Evolutionary conservation across 2,797 vertebrate genomes (phyloP).

Genomic region (Geotrypetes seraphini): DNA sequence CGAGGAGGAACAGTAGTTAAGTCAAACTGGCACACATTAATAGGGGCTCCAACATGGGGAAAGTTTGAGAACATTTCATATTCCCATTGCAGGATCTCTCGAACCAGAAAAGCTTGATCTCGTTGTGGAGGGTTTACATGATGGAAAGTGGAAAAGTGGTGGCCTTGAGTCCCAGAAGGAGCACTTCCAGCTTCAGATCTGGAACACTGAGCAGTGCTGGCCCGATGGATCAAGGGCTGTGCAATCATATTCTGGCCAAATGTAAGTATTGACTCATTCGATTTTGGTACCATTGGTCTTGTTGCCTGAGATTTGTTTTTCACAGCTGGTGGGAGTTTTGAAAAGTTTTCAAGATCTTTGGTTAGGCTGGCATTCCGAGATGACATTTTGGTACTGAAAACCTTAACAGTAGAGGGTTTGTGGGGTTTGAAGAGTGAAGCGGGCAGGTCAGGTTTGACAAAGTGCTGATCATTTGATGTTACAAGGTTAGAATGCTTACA

Average conservation of each 20-base stretch:
- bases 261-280: accelerated
- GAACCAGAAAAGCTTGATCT: conserved; percentile 41
- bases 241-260: neutral
- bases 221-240: conserved; percentile 3
- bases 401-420: conserved; percentile 58
- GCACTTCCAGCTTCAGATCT: neutral
- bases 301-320: conserved; percentile 33
- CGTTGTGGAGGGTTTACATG: conserved; percentile 4
- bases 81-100: conserved; percentile 62
- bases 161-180: neutral
- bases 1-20: conserved; percentile 48
- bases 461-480: conserved; percentile 34
- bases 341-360: conserved; percentile 48
- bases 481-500: conserved; percentile 12
- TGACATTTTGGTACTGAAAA: conserved; percentile 49
- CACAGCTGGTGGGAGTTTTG: conserved; percentile 3
- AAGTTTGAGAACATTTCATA: conserved; percentile 54
- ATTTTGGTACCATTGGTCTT: neutral
- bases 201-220: neutral
- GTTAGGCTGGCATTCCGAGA: conserved; percentile 60
- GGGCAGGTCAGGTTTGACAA: conserved; percentile 50
- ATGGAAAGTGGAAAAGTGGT: neutral
- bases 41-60: conserved; percentile 45
- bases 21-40: conserved; percentile 41
- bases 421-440: conserved; percentile 23